Conservation (phyloP, 2,797 vertebrate species). For the Aselliscus stoliczkanus region DNA sequence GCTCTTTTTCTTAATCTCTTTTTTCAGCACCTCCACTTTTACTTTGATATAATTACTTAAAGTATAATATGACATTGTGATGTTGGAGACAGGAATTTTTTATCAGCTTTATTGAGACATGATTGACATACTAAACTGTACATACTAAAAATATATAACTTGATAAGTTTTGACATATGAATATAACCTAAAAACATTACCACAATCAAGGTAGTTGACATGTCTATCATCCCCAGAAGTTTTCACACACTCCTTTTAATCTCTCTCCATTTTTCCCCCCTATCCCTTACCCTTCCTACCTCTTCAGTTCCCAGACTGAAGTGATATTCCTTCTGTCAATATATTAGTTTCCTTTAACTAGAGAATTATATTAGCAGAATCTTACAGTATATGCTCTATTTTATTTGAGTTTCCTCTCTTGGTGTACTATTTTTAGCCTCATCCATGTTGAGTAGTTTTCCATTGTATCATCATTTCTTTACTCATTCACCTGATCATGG, state of each 20-base stretch:
- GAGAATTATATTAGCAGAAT: neutral
- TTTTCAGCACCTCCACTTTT: neutral
- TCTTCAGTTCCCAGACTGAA: neutral
- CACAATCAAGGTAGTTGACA: neutral
- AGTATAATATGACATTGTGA: neutral
- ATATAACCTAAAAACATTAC: neutral
- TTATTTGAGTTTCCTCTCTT: neutral
- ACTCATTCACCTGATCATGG: neutral
- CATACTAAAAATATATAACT: neutral
- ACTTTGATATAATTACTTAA: neutral
- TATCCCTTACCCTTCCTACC: neutral
- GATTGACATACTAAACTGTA: neutral
- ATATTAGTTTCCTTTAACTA: neutral
- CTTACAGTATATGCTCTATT: neutral
- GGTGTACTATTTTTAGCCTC: neutral
- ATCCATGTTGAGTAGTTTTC: neutral
- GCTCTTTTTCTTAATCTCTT: neutral
- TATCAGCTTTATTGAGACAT: neutral
- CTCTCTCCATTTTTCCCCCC: neutral
- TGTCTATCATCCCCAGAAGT: neutral
- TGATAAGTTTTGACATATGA: neutral
- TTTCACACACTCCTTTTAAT: neutral
- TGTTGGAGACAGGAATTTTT: neutral
- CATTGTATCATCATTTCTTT: neutral
- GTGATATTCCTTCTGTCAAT: neutral